Base-by-base conservation (phyloP, 2,797 vertebrate genomes). In the Cirrhinus mrigala region DNA sequence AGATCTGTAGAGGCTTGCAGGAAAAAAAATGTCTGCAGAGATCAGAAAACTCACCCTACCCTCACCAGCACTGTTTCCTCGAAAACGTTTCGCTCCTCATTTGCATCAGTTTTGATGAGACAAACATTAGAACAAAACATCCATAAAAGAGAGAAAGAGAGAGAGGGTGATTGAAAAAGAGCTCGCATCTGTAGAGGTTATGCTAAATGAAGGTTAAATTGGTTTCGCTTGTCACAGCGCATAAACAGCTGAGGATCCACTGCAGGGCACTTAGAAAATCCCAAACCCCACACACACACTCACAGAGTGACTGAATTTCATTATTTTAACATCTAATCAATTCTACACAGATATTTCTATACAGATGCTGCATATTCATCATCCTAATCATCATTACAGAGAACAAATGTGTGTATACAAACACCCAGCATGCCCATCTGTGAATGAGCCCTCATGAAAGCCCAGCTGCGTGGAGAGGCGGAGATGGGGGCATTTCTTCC, bases 151-250 rank as follows among this genome's bases (percentile, higher is more conserved):
- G 58, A 68, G 22, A 84, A 66, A 84, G 33, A 81, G 62, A 77
- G 71, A 62, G 64, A 81, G 73, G 44, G 3, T 37, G 54, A 78
- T 68, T 8, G 58, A 74, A 78, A 87, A 79, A 85, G 62, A 37
- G 56, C 82, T 86, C 37, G 87, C 89, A 83, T 86, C 90, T 91
- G 90, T 85, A 90, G 89, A 85, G 88, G 85, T 92, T 92, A 91
- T 89, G 85, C 85, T 88, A 90, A 88, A 91, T 91, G 86, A 87
- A 87, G 83, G 85, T 82, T 80, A 89, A 89, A 89, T 87, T 89
- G 85, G 85, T 89, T 87, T 79, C 81, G 83, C 85, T 85, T 88
- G 89, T 87, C 89, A 83, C 78, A 74, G 81, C 82, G 82, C 84
- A 84, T 89, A 89, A 88, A 91, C 89, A 90, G 81, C 54, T 85